phyloP scores from a whole-genome alignment of 2,113 vertebrate genomes.

The Scartelaos histophorus region DNA sequence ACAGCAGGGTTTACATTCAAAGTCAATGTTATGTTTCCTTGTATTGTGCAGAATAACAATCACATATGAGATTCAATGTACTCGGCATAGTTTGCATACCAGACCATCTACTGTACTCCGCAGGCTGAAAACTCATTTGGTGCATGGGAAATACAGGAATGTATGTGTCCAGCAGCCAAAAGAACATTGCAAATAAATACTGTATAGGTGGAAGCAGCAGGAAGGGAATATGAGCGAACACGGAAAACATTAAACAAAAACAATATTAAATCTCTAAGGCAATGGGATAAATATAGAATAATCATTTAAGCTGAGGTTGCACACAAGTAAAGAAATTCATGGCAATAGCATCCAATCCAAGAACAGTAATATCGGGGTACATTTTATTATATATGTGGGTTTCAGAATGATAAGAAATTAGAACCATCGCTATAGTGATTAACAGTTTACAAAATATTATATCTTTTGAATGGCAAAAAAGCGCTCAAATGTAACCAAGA shows the following conservation, averaged over 20 bases:
- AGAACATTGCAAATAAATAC: conserved; percentile 28
- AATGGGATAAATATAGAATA: neutral
- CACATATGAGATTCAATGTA: neutral
- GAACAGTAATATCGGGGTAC: too few relatives aligned
- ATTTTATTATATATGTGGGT: too few relatives aligned
- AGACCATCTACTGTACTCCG: neutral
- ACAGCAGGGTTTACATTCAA: conserved; percentile 7
- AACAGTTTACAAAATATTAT: too few relatives aligned
- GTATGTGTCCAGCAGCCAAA: conserved; percentile 21
- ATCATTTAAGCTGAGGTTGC: too few relatives aligned
- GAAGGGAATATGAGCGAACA: conserved; percentile 8
- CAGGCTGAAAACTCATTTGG: conserved; percentile 8
- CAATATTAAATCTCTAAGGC: neutral
- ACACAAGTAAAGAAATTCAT: too few relatives aligned
- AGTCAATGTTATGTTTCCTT: neutral
- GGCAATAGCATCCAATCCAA: too few relatives aligned
- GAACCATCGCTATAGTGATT: too few relatives aligned
- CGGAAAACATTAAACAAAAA: conserved; percentile 17
- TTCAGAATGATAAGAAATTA: too few relatives aligned
- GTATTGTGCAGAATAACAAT: conserved; percentile 4
- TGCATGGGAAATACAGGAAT: conserved; percentile 23
- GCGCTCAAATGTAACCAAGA: too few relatives aligned
- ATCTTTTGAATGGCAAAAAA: too few relatives aligned
- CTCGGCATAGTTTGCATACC: neutral
- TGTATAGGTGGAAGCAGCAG: conserved; percentile 3